phyloP scores from a whole-genome alignment of 2,797 vertebrate genomes.

The Brachyalestes nurse region DNA sequence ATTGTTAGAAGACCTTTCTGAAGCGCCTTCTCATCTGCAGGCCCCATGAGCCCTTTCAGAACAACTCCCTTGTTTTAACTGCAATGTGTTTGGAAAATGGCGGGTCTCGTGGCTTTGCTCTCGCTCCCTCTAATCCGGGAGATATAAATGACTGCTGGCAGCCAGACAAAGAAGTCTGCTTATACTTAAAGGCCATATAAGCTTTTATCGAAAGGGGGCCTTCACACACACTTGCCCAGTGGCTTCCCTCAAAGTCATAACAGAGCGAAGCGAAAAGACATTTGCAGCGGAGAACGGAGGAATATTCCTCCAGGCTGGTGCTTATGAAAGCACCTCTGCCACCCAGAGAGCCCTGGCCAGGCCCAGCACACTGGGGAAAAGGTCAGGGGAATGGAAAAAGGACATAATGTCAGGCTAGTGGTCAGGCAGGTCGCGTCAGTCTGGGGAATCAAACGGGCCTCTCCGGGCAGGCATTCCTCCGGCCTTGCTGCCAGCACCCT shows the following conservation, averaged over 20 bases:
- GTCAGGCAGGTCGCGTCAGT: constrained; percentile 66
- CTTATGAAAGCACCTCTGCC: constrained; percentile 36
- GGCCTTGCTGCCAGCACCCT: constrained; percentile 28
- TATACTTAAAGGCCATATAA: constrained; percentile 63
- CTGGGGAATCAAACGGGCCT: constrained; percentile 58
- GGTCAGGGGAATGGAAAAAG: constrained; percentile 64
- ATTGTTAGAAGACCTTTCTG: constrained; percentile 34
- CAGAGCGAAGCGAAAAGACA: constrained; percentile 37
- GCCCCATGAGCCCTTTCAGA: constrained; percentile 39
- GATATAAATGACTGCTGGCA: constrained; percentile 61
- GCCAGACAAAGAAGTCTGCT: constrained; percentile 56
- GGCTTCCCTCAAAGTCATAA: constrained; percentile 45
- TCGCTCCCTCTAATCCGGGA: constrained; percentile 55
- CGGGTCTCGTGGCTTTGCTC: constrained; percentile 49
- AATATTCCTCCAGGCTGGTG: constrained; percentile 29
- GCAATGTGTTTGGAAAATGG: constrained; percentile 56
- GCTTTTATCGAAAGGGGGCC: constrained; percentile 57
- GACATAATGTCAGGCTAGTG: constrained; percentile 66
- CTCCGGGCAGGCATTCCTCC: neutral
- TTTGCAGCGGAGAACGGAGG: constrained; percentile 24
- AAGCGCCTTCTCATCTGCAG: constrained; percentile 1
- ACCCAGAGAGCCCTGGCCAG: constrained; percentile 11
- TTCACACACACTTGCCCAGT: constrained; percentile 45
- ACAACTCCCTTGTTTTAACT: constrained; percentile 49
- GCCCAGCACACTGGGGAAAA: constrained; percentile 18